Evolutionary conservation across 2,113 vertebrate species (phyloP).

Genomic region (Salvelinus fontinalis): DNA sequence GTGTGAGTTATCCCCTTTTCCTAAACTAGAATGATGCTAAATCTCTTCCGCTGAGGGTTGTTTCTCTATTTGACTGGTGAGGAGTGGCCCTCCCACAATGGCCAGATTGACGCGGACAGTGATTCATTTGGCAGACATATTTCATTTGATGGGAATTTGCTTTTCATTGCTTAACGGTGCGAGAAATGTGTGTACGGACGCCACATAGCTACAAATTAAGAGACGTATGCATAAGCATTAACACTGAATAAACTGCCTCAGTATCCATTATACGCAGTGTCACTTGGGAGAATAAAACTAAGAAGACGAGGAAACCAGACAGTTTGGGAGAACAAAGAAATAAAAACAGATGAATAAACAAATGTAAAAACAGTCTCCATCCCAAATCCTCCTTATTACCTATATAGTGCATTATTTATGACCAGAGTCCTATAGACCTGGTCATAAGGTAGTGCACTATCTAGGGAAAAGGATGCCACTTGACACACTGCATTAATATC

Average conservation of each 20-base stretch:
- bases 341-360: no score
- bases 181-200: constrained; percentile 36
- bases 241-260: constrained; percentile 28
- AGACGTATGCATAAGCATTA: no score
- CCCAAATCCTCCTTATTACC: no score
- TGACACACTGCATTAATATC: neutral
- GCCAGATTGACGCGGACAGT: constrained; percentile 8
- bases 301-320: constrained; percentile 5
- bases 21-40: no score
- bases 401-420: no score
- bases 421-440: no score
- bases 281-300: constrained; percentile 53
- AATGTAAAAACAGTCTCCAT: no score
- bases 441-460: no score
- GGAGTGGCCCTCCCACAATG: neutral
- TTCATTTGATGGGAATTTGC: constrained; percentile 4
- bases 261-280: constrained; percentile 54
- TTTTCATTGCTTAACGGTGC: constrained; percentile 16
- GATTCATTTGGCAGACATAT: constrained; percentile 39
- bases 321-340: no score
- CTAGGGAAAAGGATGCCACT: no score
- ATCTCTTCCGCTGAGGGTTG: neutral
- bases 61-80: neutral
- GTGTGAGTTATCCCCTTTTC: no score
- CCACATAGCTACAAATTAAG: no score